A percentile compares a stretch with the other conserved stretches of the same genome.
Evolutionary conservation across 2,888 invertebrate species (phyloP).

Genomic region (Platycnemis pennipes): DNA sequence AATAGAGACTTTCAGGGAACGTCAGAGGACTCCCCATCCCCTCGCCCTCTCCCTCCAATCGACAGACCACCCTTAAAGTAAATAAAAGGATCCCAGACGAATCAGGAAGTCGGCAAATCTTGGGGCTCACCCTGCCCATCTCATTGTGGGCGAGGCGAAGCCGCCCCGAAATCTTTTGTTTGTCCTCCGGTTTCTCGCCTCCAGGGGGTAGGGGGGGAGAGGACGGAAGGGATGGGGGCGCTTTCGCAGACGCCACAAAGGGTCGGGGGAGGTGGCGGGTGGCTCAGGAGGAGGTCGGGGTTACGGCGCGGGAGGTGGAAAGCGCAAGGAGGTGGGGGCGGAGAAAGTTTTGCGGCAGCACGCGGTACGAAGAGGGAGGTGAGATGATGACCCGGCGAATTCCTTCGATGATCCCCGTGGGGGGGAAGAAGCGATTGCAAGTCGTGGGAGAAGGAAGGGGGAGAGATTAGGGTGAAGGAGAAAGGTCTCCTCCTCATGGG

Average conservation of each 20-base stretch:
- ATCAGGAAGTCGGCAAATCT: background rate
- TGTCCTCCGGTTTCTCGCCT: background rate
- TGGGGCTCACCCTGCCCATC: background rate
- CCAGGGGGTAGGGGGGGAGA: background rate
- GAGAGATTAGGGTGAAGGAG: background rate
- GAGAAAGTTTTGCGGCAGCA: conserved; percentile 20
- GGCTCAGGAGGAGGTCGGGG: background rate
- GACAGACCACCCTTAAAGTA: background rate
- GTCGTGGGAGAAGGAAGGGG: conserved; percentile 17
- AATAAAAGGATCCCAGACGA: background rate
- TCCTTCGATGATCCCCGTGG: conserved; percentile 25
- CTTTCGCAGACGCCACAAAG: background rate
- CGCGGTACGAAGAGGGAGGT: background rate
- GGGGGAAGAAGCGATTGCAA: background rate
- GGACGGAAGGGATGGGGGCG: background rate
- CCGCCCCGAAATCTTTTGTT: background rate
- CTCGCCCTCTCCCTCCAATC: background rate
- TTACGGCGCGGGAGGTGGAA: background rate
- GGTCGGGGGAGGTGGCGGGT: background rate
- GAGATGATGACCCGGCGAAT: conserved; percentile 46
- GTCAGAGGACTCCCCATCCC: too few relatives aligned
- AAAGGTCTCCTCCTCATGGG: background rate
- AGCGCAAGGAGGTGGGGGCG: background rate
- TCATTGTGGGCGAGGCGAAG: background rate
- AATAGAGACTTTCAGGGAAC: too few relatives aligned